These are phyloP conservation scores for Zoanthus sociatus DNA, from an alignment of 92 coral and sea anemone species.

Conservation along the genomic window DNA sequence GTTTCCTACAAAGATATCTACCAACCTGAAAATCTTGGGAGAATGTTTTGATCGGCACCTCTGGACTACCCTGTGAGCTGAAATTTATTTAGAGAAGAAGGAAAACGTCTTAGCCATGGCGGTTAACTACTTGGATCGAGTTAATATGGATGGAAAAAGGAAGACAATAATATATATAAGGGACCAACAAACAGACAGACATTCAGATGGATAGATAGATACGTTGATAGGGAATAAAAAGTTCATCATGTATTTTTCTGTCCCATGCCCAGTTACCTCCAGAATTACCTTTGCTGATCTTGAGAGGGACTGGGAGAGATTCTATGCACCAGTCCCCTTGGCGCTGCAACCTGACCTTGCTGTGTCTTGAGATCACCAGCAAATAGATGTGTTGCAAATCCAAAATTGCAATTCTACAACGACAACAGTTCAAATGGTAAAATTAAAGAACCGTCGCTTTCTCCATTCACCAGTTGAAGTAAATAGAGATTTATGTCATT, in stretches of 20 bases:
- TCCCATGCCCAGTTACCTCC: too few species aligned
- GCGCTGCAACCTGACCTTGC: conserved; percentile 87
- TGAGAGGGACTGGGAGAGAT: conserved; percentile 77
- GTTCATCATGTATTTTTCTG: too few species aligned
- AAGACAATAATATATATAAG: too few species aligned
- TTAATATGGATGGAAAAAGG: too few species aligned
- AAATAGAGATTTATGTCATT: too few species aligned
- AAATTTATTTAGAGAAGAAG: neutral
- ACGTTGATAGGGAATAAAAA: too few species aligned
- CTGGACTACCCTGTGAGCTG: conserved; percentile 58
- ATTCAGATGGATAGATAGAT: too few species aligned
- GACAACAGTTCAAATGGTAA: neutral
- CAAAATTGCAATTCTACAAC: conserved; percentile 93
- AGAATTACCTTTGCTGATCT: conserved; percentile 70
- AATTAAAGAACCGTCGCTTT: neutral
- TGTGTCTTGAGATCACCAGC: conserved; percentile 86
- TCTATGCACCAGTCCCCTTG: conserved; percentile 79
- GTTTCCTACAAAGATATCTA: neutral
- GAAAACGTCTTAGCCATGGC: too few species aligned
- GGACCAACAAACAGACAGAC: too few species aligned
- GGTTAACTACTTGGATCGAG: too few species aligned
- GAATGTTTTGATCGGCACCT: conserved; percentile 72
- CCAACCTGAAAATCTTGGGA: conserved; percentile 97
- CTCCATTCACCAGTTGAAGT: neutral
- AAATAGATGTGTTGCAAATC: conserved; percentile 95